These are phyloP conservation scores for Osmerus eperlanus DNA, from an alignment of 2,113 vertebrate genomes.

Conservation along the genomic window DNA sequence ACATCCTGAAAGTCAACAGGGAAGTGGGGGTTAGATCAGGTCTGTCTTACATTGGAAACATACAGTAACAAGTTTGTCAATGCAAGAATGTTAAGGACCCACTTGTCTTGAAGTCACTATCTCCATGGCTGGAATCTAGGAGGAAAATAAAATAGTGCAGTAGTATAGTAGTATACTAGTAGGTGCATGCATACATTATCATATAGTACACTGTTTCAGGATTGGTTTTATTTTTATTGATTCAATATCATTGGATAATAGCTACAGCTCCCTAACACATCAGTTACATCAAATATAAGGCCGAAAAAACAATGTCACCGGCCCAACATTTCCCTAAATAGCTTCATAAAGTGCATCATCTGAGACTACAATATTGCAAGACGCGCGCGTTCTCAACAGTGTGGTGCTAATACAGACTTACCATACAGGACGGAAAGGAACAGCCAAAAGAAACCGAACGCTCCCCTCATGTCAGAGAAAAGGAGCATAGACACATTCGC, in stretches of 20 bases:
- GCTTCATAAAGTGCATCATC: neutral
- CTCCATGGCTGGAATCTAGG: conserved; percentile 47
- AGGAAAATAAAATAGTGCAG: conserved; percentile 12
- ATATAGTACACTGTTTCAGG: too few relatives aligned
- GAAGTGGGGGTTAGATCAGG: neutral
- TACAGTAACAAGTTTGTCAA: neutral
- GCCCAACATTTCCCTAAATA: too few relatives aligned
- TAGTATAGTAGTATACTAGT: too few relatives aligned
- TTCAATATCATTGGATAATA: too few relatives aligned
- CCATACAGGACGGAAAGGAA: conserved; percentile 69
- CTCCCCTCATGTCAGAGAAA: conserved; percentile 76
- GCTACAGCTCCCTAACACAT: too few relatives aligned
- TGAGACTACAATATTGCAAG: conserved; percentile 19
- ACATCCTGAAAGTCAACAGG: conserved; percentile 45
- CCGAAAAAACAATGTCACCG: too few relatives aligned
- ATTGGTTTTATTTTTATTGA: too few relatives aligned
- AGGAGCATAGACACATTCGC: conserved; percentile 56
- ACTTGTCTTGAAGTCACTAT: conserved; percentile 18
- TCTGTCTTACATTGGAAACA: neutral
- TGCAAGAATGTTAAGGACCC: neutral
- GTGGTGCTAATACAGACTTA: conserved; percentile 65
- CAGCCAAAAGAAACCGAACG: conserved; percentile 67
- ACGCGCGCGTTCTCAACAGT: conserved; percentile 47
- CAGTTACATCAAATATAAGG: too few relatives aligned
- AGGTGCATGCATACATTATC: too few relatives aligned